Conservation (phyloP, 1,140 invertebrate species). For the Oryctes rhinoceros region DNA sequence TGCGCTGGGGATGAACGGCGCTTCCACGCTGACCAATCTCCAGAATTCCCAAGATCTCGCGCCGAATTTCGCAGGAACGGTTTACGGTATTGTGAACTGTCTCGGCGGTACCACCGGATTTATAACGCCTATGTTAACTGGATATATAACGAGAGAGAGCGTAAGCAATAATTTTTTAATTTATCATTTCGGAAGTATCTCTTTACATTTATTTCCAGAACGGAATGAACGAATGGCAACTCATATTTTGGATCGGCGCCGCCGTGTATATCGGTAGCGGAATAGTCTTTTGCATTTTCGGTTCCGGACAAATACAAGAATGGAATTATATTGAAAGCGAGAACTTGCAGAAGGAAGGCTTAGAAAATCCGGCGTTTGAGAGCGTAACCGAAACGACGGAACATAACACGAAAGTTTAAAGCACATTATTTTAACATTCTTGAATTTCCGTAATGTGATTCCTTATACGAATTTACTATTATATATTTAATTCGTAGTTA, state of each 20-base stretch:
- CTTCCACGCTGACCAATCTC: conserved; percentile 82
- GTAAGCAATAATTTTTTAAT: conserved; percentile 60
- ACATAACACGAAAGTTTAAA: conserved; percentile 37
- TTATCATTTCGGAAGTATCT: not conserved
- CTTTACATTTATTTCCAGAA: conserved; percentile 59
- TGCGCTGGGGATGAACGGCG: conserved; percentile 83
- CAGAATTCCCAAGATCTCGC: conserved; percentile 87
- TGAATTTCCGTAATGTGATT: conserved; percentile 15
- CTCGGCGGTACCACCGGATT: conserved; percentile 78
- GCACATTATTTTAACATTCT: not conserved
- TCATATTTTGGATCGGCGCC: conserved; percentile 69
- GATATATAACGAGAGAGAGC: conserved; percentile 70
- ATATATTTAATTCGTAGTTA: conserved; percentile 4
- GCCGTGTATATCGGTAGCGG: conserved; percentile 64
- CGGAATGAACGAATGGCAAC: conserved; percentile 68
- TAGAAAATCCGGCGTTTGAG: conserved; percentile 48
- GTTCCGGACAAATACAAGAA: conserved; percentile 61
- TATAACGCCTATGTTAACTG: conserved; percentile 75
- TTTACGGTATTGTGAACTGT: conserved; percentile 79
- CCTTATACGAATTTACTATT: conserved; percentile 30
- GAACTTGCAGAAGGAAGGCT: conserved; percentile 44
- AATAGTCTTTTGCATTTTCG: conserved; percentile 64
- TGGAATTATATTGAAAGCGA: conserved; percentile 59
- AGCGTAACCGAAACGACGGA: conserved; percentile 25
- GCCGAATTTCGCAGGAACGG: conserved; percentile 80